These are phyloP conservation scores for Uloborus plumipes DNA, from an alignment of 2,888 invertebrate genomes.

Conservation along the genomic window DNA sequence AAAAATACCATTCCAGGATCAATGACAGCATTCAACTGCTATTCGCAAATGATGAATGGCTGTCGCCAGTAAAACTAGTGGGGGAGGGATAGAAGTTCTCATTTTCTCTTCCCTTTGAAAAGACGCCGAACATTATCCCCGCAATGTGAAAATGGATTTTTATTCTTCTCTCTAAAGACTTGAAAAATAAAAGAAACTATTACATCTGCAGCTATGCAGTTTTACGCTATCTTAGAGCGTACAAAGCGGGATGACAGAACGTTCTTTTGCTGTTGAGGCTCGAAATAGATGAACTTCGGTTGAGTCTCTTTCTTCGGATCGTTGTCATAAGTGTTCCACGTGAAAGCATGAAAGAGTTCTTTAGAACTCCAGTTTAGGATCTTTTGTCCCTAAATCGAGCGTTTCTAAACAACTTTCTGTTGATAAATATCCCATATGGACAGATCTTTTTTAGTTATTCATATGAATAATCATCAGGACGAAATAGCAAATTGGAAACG, in stretches of 20 bases:
- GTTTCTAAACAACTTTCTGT: slow-evolving; percentile 38
- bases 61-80: background rate
- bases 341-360: slow-evolving; percentile 17
- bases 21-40: slow-evolving; percentile 14
- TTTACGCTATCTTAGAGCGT: slow-evolving; percentile 45
- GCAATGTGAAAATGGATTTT: slow-evolving; percentile 52
- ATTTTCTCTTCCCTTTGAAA: slow-evolving; percentile 21
- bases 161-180: slow-evolving; percentile 28
- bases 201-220: slow-evolving; percentile 44
- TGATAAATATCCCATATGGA: too few species aligned
- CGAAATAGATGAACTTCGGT: slow-evolving; percentile 31
- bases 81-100: slow-evolving; percentile 19
- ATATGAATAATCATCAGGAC: too few species aligned
- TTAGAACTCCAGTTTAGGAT: slow-evolving; percentile 38
- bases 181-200: slow-evolving; percentile 12
- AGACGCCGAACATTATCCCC: slow-evolving; percentile 38
- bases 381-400: slow-evolving; percentile 52
- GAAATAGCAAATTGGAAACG: too few species aligned
- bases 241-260: slow-evolving; percentile 26
- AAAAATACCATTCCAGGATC: slow-evolving; percentile 16
- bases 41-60: slow-evolving; percentile 40
- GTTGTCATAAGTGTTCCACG: slow-evolving; percentile 40
- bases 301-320: slow-evolving; percentile 36
- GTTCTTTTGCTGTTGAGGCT: slow-evolving; percentile 3
- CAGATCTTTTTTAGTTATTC: too few species aligned